Evolutionary conservation across 2,113 vertebrate species (phyloP).

Genomic region (Pelecanus crispus): DNA sequence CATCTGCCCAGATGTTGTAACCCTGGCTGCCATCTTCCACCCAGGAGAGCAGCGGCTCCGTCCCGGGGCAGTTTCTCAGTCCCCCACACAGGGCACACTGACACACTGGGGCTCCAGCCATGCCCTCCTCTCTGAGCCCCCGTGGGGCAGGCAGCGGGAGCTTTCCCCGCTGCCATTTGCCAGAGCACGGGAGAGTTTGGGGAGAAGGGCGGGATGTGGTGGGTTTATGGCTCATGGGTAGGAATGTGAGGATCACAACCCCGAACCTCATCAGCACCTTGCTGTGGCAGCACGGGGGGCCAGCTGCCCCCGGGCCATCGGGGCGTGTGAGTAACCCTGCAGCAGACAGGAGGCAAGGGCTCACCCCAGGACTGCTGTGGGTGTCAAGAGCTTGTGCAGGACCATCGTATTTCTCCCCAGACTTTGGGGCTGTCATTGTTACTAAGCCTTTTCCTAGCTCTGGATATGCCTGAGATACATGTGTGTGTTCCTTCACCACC

Average conservation of each 20-base stretch:
- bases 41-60: fast-evolving
- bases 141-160: neutral
- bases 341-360: neutral
- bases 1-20: constrained; percentile 74
- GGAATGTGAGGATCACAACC: fast-evolving
- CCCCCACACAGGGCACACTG: neutral
- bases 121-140: neutral
- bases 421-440: neutral
- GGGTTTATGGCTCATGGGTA: neutral
- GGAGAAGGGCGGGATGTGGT: neutral
- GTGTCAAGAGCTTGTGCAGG: neutral
- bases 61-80: neutral
- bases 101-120: neutral
- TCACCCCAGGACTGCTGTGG: neutral
- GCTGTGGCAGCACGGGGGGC: fast-evolving
- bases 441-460: neutral
- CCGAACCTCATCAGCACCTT: neutral
- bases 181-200: fast-evolving
- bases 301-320: fast-evolving
- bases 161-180: neutral
- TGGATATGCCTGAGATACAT: neutral
- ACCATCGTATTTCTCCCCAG: neutral
- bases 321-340: neutral
- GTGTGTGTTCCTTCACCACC: neutral
- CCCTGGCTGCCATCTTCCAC: neutral